A percentile compares a stretch with the other conserved stretches of the same genome.
Conservation (phyloP, 2,113 vertebrate species). For the Dicerorhinus sumatrensis region DNA sequence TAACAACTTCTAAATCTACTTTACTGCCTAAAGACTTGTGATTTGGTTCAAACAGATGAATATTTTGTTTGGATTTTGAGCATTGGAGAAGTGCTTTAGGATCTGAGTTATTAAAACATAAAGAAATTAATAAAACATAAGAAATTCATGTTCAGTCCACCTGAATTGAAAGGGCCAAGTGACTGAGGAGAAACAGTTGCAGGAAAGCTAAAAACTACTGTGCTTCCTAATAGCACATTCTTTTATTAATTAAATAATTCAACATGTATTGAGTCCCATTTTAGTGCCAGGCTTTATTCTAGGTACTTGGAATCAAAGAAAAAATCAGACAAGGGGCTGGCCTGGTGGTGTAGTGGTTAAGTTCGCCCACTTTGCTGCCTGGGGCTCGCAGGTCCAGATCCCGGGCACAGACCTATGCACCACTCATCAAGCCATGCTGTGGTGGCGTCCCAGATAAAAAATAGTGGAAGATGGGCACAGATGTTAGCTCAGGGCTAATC, state of each 20-base stretch:
- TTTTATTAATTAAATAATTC: slow-evolving; percentile 22
- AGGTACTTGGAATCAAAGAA: slow-evolving; percentile 2
- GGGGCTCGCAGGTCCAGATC: no score
- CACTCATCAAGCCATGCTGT: no score
- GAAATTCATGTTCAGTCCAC: background rate
- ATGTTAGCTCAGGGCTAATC: no score
- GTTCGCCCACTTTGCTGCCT: no score
- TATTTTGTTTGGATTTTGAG: slow-evolving; percentile 36
- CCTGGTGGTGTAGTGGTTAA: no score
- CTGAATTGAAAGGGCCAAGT: background rate
- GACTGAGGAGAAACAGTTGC: background rate
- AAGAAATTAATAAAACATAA: background rate
- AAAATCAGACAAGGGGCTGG: background rate
- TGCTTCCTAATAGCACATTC: background rate
- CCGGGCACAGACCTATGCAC: no score
- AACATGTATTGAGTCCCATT: background rate
- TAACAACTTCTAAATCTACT: slow-evolving; percentile 34
- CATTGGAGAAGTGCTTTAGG: background rate
- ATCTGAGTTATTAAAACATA: slow-evolving; percentile 5
- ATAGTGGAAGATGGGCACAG: no score
- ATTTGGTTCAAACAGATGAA: slow-evolving; percentile 19
- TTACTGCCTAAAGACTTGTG: slow-evolving; percentile 7
- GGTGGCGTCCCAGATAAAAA: no score
- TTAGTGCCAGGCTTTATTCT: background rate
- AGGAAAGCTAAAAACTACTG: slow-evolving; percentile 26